Base-by-base conservation (phyloP, 2,113 vertebrate species). In the Halcyon malimbica region DNA sequence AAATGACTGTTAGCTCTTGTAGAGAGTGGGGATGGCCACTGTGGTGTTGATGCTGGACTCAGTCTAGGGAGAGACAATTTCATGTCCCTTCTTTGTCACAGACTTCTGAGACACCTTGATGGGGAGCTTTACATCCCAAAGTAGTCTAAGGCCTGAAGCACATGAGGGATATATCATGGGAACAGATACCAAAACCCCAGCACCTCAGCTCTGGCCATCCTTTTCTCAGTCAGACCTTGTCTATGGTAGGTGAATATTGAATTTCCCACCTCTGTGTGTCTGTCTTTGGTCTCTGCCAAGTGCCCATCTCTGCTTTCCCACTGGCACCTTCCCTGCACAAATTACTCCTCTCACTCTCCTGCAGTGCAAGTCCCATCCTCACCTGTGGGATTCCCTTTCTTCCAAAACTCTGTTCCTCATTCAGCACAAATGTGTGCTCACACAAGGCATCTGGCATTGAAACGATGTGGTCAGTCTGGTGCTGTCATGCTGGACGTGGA, bases 301-400 rank as follows among this genome's bases (percentile, higher is more conserved):
- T 0, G 0, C 44, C 1, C 0, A 11, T 23, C 53, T 74, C 59
- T 75, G 33, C 26, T 70, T 73, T 86, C 9, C 35, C 13, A 29
- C 44, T 13, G 59, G 16, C n/a, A 71, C 33, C 9, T 73, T 90
- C 63, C 21, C 21, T 42, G n/a, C 28, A 51, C 51, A 50, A 75
- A 68, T 65, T 42, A 7, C 21, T 82, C 33, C 26, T 59, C 67
- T 71, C 31, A 10, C 11, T 14, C 54, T 84, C 42, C 26, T 0
- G 0, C 54, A 64, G 16, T 6, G 53, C 26, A 68, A 48, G 70
- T 93, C 68, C 53, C 25, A 42, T 41, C 16, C 29, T 53, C 48
- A 16, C 51, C 37, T 82, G 14, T 2, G 1, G 83, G 57, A 73
- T 89, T 78, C 48, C 44, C 77, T 90, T 78, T 39, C 12, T 12